Conservation (phyloP, 2,113 vertebrate species). For the Channa maculata region DNA sequence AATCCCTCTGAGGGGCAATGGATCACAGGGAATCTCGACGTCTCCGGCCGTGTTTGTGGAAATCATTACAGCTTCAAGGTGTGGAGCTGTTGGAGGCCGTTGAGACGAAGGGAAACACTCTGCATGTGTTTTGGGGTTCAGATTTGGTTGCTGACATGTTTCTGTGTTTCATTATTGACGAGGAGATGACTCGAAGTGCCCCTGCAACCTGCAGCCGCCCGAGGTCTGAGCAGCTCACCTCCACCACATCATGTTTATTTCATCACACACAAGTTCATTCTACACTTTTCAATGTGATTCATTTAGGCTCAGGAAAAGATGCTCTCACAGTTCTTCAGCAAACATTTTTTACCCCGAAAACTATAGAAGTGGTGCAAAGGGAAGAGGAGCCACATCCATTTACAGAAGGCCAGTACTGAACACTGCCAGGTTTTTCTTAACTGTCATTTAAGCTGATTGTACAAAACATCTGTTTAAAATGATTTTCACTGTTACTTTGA, state of each 20-base stretch:
- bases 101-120: constrained; percentile 20
- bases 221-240: neutral
- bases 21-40: neutral
- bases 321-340: too few species aligned
- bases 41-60: constrained; percentile 20
- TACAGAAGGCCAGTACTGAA: too few species aligned
- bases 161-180: constrained; percentile 54
- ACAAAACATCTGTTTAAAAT: too few species aligned
- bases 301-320: neutral
- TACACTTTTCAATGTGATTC: neutral
- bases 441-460: too few species aligned
- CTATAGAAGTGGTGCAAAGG: too few species aligned
- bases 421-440: too few species aligned
- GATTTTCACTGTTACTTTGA: too few species aligned
- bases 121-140: constrained; percentile 18
- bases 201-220: neutral
- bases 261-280: neutral
- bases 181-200: constrained; percentile 22
- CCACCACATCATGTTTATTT: constrained; percentile 26
- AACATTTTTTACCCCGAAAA: too few species aligned
- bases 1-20: too few species aligned
- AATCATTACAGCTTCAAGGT: constrained; percentile 21
- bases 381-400: too few species aligned
- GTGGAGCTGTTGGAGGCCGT: neutral
- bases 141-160: constrained; percentile 20